A percentile compares a stretch with the other conserved stretches of the same genome.
These are phyloP conservation scores for Calidris pygmaea DNA, from an alignment of 2,113 vertebrate species.

Conservation along the genomic window DNA sequence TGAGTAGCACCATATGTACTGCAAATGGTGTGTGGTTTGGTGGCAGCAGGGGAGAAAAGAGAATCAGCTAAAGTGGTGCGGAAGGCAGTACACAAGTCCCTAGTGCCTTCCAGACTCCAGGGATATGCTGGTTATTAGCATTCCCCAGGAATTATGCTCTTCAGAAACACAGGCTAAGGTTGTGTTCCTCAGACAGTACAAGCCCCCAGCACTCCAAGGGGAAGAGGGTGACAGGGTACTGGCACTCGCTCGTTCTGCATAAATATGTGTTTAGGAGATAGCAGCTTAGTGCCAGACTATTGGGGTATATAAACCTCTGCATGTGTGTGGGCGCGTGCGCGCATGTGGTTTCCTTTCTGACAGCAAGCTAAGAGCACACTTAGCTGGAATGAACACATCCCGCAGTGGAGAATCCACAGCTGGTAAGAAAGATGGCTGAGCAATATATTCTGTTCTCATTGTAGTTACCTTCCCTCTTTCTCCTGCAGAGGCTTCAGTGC, in stretches of 20 bases:
- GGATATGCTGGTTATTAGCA: background rate
- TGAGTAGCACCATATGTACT: background rate
- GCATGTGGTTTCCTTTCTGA: background rate
- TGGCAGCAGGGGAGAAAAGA: background rate
- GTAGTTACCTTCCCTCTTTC: background rate
- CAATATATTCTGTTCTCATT: background rate
- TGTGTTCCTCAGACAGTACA: background rate
- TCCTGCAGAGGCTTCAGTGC: background rate
- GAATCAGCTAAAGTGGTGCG: background rate
- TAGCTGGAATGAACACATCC: background rate
- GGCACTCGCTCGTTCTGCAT: background rate
- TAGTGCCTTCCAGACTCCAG: background rate
- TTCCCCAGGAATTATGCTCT: background rate
- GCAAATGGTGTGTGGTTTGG: slow-evolving; percentile 22
- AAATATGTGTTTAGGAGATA: background rate
- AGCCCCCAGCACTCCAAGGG: background rate
- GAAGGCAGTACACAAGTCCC: background rate
- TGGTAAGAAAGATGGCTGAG: background rate
- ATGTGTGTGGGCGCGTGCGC: rapidly evolving
- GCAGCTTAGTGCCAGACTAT: background rate
- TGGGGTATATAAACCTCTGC: background rate
- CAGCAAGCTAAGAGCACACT: background rate
- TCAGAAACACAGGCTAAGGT: background rate
- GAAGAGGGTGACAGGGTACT: background rate
- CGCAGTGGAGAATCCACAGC: background rate